These are phyloP conservation scores for Pipistrellus kuhlii DNA, from an alignment of 2,797 vertebrate species.

Conservation along the genomic window DNA sequence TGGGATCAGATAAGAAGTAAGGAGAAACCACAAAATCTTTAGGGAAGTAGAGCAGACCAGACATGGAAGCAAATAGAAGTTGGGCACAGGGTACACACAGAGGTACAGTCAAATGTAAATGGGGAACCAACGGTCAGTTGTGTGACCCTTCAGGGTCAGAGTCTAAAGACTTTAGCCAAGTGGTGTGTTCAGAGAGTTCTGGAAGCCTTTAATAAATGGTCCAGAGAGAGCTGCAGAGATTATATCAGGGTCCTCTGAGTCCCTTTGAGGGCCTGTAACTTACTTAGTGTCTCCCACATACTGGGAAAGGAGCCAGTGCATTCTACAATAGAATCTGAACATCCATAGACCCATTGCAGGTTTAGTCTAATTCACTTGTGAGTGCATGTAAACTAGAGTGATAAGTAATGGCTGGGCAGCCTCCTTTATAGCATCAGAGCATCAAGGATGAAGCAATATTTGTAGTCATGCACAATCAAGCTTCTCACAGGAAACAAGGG, in stretches of 20 bases:
- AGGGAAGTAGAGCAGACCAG: neutral
- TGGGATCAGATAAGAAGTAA: neutral
- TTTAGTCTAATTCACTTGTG: neutral
- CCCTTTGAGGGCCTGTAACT: neutral
- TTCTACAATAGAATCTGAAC: neutral
- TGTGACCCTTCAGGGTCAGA: neutral
- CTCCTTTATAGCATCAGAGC: neutral
- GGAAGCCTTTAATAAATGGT: neutral
- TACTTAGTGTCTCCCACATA: neutral
- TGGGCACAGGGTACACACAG: neutral
- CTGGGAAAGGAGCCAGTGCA: neutral
- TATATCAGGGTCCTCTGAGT: no score
- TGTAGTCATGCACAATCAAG: neutral
- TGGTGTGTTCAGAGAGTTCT: neutral
- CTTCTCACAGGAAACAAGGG: conserved; percentile 1
- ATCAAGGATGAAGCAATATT: neutral
- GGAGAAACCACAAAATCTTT: neutral
- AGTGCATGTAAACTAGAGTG: neutral
- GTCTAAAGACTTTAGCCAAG: neutral
- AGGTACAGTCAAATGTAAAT: neutral
- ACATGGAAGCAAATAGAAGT: neutral
- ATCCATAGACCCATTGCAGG: neutral
- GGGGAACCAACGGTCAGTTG: neutral
- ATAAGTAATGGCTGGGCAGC: neutral
- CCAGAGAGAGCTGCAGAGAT: neutral